phyloP scores from a whole-genome alignment of 2,888 invertebrate species.

The Pristionchus arcanus region DNA sequence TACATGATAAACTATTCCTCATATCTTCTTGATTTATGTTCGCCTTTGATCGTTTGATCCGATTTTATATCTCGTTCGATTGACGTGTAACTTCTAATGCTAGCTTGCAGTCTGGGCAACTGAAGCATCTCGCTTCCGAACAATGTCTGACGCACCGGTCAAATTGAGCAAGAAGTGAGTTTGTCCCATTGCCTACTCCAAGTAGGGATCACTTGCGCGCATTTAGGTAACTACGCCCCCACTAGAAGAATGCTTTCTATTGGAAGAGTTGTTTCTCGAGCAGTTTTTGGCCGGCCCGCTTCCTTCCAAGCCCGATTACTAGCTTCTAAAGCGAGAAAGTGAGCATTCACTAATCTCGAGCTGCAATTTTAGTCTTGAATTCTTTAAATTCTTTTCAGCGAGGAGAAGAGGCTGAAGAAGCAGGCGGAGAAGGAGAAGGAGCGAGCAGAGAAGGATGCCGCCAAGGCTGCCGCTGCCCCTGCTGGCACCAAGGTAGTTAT shows the following conservation, averaged over 20 bases:
- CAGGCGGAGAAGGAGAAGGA: constrained; percentile 95
- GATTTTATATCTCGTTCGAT: constrained; percentile 10
- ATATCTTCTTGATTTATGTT: background rate
- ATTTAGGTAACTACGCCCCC: constrained; percentile 48
- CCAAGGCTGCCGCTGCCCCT: constrained; percentile 58
- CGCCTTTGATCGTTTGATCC: background rate
- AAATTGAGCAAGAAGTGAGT: constrained; percentile 60
- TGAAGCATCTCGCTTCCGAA: constrained; percentile 43
- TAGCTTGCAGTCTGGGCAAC: constrained; percentile 50
- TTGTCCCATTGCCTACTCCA: background rate
- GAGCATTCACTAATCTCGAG: constrained; percentile 36
- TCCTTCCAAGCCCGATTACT: constrained; percentile 50
- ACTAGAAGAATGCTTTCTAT: constrained; percentile 46
- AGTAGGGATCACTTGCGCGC: constrained; percentile 48
- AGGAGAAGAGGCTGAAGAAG: constrained; percentile 92
- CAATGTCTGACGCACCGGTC: constrained; percentile 51
- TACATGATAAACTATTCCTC: constrained; percentile 49
- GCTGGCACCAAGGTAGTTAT: constrained; percentile 54
- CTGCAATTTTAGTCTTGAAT: background rate
- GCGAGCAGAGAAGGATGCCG: constrained; percentile 86
- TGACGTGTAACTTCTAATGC: background rate
- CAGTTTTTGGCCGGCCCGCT: constrained; percentile 27
- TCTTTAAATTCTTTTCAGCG: constrained; percentile 84
- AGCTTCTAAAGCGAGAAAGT: constrained; percentile 52
- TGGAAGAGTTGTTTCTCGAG: constrained; percentile 25